phyloP scores from a whole-genome alignment of 92 coral and sea anemone species.

The Porites divaricata region DNA sequence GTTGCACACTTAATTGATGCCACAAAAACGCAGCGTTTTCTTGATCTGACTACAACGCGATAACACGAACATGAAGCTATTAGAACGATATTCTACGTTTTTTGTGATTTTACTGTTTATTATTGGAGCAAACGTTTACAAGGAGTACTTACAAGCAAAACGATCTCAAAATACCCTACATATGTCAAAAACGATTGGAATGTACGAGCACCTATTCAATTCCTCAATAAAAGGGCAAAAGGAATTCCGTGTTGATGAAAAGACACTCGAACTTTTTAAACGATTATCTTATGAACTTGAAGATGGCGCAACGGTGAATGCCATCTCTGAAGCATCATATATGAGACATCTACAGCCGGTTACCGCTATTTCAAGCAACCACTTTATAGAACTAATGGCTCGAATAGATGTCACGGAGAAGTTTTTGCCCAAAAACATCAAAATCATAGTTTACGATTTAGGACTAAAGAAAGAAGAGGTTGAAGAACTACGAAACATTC shows the following conservation, averaged over 20 bases:
- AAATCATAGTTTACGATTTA: slow-evolving; percentile 52
- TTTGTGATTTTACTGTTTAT: background rate
- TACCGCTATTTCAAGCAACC: slow-evolving; percentile 59
- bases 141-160: background rate
- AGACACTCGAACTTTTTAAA: slow-evolving; percentile 9
- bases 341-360: slow-evolving; percentile 26
- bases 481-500: background rate
- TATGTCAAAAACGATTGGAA: background rate
- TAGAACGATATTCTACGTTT: background rate
- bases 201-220: slow-evolving; percentile 29
- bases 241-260: slow-evolving; percentile 11
- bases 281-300: slow-evolving; percentile 17
- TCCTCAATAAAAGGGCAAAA: slow-evolving; percentile 8
- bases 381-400: slow-evolving; percentile 44
- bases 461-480: slow-evolving; percentile 31
- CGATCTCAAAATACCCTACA: background rate
- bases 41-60: no score
- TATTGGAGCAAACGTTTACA: background rate
- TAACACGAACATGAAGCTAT: background rate
- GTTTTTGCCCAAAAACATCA: slow-evolving; percentile 23
- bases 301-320: slow-evolving; percentile 3
- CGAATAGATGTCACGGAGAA: slow-evolving; percentile 14
- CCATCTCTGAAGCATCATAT: slow-evolving; percentile 29
- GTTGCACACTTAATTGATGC: no score
- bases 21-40: no score